Evolutionary conservation across 2,888 invertebrate species (phyloP).

Genomic region (Parnassius orleans): DNA sequence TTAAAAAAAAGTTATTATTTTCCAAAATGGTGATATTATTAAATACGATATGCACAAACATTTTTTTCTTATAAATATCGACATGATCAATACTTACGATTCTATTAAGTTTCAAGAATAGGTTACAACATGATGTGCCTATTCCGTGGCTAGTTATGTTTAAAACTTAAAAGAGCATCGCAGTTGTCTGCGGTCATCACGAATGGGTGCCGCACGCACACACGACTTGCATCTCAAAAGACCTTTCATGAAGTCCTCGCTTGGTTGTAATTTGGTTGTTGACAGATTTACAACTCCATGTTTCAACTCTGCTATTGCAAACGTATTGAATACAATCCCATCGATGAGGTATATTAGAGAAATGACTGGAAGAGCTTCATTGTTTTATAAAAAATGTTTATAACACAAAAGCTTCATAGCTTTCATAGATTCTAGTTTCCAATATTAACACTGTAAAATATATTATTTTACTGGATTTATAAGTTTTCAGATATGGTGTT

Average conservation of each 20-base stretch:
- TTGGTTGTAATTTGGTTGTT: constrained; percentile 59
- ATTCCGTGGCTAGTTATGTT: neutral
- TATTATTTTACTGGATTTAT: no score
- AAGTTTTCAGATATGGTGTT: no score
- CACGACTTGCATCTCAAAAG: constrained; percentile 42
- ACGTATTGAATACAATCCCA: constrained; percentile 40
- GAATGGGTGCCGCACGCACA: constrained; percentile 40
- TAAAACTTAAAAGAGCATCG: constrained; percentile 1
- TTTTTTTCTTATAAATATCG: no score
- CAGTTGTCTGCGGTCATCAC: constrained; percentile 33
- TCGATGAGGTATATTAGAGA: constrained; percentile 32
- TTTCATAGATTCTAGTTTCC: no score
- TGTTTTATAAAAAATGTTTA: neutral
- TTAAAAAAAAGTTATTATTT: no score
- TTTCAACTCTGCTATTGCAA: constrained; percentile 35
- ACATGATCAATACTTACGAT: no score
- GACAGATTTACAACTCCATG: constrained; percentile 67
- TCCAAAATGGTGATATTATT: no score
- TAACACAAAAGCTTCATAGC: no score
- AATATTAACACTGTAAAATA: no score
- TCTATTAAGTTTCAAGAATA: no score
- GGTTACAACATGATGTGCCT: no score
- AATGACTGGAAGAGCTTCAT: constrained; percentile 26
- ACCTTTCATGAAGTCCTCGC: constrained; percentile 44
- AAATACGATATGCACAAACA: no score